Evolutionary conservation across 2,888 invertebrate species (phyloP), one percentile per base, ranked within the genome.

Genomic region (Pandemis heparana): DNA sequence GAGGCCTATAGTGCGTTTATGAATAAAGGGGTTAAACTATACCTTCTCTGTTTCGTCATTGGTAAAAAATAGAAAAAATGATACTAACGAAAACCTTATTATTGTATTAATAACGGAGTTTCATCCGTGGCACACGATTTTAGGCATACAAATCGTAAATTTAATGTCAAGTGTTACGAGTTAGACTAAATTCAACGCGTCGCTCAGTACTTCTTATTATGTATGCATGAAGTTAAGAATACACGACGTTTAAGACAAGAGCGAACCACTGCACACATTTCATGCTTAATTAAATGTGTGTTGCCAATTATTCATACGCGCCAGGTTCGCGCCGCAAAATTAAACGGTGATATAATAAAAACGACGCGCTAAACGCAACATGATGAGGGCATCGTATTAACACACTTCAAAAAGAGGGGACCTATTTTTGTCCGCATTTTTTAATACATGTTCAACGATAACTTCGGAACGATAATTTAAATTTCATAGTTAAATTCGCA

Each of bases 221-320:
- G 53, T 70, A 74, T 74, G 74, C 65, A 74, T 64, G 74, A 70
- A 74, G 74, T 74, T 74, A 74, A 60, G 65, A 70, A 74, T 60
- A 74, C 59, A 61, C 65, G 74, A 65, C 53, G 60, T 53, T 46
- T 46, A 68, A 72, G 65, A 74, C 72, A 67, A 72, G 64, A 70
- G 51, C 41, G 56, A 70, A 53, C 74, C 74, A 61, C 65, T 74
- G 69, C 74, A 73, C 73, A 70, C 65, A 70, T 70, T 74, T 70
- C 65, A 74, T 46, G 61, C 53, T 70, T 70, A 74, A 74, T 74
- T 74, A 70, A 70, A 74, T 61, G 70, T 70, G 69, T 65, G 70
- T 70, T 43, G 53, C 60, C 43, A 46, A 74, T 74, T 70, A 74
- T 63, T 70, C 70, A 70, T 70, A 43, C 41, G 48, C 70, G 65